These are phyloP conservation scores for Peromyscus californicus DNA, from an alignment of 2,113 vertebrate genomes.

Conservation along the genomic window DNA sequence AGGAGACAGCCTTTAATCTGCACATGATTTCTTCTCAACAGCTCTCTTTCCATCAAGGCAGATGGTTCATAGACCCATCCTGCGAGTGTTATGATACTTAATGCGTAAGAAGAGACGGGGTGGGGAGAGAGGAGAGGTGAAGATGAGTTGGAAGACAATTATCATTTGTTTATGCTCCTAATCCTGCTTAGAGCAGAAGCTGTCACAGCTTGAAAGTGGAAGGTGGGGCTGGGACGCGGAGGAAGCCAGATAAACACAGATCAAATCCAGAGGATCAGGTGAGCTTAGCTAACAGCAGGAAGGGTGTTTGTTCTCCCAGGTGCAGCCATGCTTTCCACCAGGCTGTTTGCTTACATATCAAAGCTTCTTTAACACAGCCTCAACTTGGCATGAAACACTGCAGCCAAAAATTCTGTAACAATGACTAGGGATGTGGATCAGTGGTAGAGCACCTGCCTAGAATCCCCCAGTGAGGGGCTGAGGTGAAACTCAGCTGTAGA, in stretches of 20 bases:
- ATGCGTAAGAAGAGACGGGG: background rate
- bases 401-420: slow-evolving; percentile 10
- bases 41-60: slow-evolving; percentile 53
- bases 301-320: background rate
- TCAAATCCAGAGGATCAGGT: background rate
- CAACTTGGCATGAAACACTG: background rate
- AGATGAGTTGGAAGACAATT: slow-evolving; percentile 52
- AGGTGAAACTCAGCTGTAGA: background rate
- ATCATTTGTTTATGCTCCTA: slow-evolving; percentile 54
- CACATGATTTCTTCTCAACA: slow-evolving; percentile 69
- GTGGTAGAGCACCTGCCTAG: background rate
- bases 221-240: background rate
- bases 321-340: background rate
- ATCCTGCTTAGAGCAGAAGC: slow-evolving; percentile 31
- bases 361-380: background rate
- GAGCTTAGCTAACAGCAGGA: background rate
- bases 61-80: slow-evolving; percentile 65
- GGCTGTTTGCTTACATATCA: background rate
- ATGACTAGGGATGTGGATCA: background rate
- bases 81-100: slow-evolving; percentile 68
- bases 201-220: background rate
- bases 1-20: slow-evolving; percentile 73
- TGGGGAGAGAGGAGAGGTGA: slow-evolving; percentile 24
- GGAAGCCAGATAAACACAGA: background rate
- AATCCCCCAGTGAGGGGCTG: background rate